These are phyloP conservation scores for Sturnira hondurensis DNA, from an alignment of 2,113 vertebrate species.

Conservation along the genomic window DNA sequence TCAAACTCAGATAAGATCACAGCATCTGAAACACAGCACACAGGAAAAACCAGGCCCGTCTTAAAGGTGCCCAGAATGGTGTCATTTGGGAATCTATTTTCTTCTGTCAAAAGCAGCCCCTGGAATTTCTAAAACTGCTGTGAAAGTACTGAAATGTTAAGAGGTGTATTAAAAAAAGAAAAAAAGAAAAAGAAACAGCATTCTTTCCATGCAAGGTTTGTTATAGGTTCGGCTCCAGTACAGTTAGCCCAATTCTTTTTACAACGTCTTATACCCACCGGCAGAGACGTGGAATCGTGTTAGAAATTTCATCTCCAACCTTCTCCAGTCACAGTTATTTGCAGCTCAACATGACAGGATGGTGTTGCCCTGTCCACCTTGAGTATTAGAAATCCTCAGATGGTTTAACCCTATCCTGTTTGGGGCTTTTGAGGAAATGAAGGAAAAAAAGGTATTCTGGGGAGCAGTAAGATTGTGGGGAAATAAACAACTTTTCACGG, in stretches of 20 bases:
- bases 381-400: neutral
- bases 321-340: conserved; percentile 25
- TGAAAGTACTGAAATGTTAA: conserved; percentile 55
- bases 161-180: neutral
- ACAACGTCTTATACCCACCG: conserved; percentile 11
- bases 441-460: neutral
- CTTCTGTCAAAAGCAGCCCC: conserved; percentile 34
- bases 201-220: conserved; percentile 50
- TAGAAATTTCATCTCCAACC: conserved; percentile 54
- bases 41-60: neutral
- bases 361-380: neutral
- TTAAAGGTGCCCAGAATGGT: neutral
- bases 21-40: conserved; percentile 56
- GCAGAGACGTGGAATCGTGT: neutral
- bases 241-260: neutral
- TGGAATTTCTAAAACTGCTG: conserved; percentile 66
- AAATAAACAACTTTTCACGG: conserved; percentile 19
- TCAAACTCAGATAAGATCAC: conserved; percentile 73
- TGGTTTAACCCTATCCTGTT: neutral
- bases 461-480: neutral
- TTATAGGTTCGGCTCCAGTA: conserved; percentile 43
- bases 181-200: neutral
- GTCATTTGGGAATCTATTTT: conserved; percentile 37
- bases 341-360: conserved; percentile 11
- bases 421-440: neutral